Evolutionary conservation across 2,888 invertebrate species (phyloP).

Genomic region (Drosophila aldrichi): DNA sequence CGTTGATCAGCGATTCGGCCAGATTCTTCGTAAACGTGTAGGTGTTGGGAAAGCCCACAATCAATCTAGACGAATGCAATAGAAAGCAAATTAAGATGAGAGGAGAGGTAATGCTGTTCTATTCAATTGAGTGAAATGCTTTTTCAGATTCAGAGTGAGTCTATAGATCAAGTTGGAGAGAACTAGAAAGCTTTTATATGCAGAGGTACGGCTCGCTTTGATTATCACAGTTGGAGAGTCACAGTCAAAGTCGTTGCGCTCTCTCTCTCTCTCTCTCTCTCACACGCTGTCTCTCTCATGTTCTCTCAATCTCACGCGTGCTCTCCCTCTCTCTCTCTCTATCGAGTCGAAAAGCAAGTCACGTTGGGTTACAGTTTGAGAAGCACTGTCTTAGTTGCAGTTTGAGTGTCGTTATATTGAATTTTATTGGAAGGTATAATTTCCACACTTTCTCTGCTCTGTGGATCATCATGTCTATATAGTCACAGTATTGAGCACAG

Average conservation of each 20-base stretch:
- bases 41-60: slow-evolving; percentile 90
- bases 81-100: not conserved
- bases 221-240: no score
- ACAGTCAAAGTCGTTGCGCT: no score
- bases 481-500: no score
- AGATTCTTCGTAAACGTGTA: slow-evolving; percentile 96
- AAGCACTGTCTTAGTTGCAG: not conserved
- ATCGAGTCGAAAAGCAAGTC: no score
- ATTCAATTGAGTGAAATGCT: not conserved
- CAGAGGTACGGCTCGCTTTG: no score
- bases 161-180: not conserved
- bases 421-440: no score
- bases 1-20: slow-evolving; percentile 92
- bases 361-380: not conserved
- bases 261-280: no score
- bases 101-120: no score
- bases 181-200: no score
- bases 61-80: slow-evolving; percentile 52
- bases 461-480: not conserved
- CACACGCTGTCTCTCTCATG: no score
- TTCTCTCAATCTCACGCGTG: no score
- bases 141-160: not conserved
- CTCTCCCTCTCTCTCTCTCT: no score
- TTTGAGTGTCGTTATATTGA: not conserved
- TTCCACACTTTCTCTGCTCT: not conserved